Evolutionary conservation across 2,888 invertebrate species (phyloP).

Genomic region (Trisateles emortualis): DNA sequence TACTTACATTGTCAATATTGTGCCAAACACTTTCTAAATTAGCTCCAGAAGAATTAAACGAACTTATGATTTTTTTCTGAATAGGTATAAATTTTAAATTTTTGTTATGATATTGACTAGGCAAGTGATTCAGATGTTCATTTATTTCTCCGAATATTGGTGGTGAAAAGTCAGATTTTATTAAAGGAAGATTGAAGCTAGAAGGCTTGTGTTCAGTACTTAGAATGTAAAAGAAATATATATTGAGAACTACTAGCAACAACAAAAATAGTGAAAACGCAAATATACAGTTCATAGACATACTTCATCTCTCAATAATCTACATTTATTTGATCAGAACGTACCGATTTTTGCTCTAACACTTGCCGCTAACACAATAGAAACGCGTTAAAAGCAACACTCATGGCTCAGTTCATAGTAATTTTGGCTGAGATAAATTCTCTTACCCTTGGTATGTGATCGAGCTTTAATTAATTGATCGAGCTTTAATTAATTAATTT

Average conservation of each 20-base stretch:
- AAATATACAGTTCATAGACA: constrained; percentile 82
- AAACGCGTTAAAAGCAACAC: constrained; percentile 2
- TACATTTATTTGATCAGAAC: background rate
- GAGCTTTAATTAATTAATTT: constrained; percentile 16
- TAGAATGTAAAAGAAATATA: constrained; percentile 79
- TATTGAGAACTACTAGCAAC: constrained; percentile 73
- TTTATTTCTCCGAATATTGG: constrained; percentile 71
- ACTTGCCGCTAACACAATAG: constrained; percentile 2
- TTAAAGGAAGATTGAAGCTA: constrained; percentile 59
- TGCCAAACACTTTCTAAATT: constrained; percentile 62
- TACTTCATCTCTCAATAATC: constrained; percentile 46
- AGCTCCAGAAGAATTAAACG: constrained; percentile 72
- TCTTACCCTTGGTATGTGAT: constrained; percentile 25
- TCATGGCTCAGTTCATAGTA: constrained; percentile 20
- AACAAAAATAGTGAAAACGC: constrained; percentile 77
- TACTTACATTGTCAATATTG: constrained; percentile 70
- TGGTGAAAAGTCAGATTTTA: constrained; percentile 63
- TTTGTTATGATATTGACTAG: constrained; percentile 70
- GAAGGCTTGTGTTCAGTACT: constrained; percentile 61
- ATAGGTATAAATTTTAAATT: constrained; percentile 65
- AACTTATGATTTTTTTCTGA: constrained; percentile 65
- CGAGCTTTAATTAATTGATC: constrained; percentile 17
- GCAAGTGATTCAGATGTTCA: constrained; percentile 74
- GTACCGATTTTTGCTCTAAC: background rate
- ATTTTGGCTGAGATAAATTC: constrained; percentile 27